phyloP scores from a whole-genome alignment of 2,797 vertebrate genomes.

The Gallinago stenura region DNA sequence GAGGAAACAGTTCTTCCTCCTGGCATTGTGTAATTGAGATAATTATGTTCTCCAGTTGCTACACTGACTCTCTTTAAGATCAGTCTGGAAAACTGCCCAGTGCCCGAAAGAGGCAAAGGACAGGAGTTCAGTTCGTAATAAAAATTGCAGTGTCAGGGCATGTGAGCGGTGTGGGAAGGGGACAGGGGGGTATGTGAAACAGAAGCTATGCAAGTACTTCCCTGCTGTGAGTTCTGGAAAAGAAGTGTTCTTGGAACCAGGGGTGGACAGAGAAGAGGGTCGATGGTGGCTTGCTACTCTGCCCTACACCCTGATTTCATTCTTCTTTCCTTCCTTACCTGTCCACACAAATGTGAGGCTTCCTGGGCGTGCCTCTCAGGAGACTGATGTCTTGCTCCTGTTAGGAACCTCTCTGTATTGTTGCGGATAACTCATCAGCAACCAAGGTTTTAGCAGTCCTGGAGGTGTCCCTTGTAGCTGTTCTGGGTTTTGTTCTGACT shows the following conservation, averaged over 20 bases:
- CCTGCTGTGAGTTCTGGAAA: neutral
- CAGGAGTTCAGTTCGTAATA: neutral
- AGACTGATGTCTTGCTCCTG: neutral
- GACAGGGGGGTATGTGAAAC: neutral
- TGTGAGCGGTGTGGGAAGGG: neutral
- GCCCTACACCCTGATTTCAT: neutral
- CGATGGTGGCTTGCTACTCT: neutral
- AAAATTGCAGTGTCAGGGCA: neutral
- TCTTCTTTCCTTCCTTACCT: neutral
- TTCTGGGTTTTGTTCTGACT: neutral
- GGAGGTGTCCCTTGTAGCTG: neutral
- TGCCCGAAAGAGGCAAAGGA: conserved; percentile 5
- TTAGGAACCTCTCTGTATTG: neutral
- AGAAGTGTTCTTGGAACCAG: neutral
- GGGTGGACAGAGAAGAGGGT: neutral
- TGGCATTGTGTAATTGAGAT: neutral
- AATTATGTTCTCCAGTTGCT: neutral
- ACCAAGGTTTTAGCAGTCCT: neutral
- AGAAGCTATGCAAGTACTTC: neutral
- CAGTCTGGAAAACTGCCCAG: conserved; percentile 31
- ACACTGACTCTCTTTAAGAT: neutral
- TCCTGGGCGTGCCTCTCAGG: neutral
- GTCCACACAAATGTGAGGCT: rapidly evolving
- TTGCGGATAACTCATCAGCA: neutral
- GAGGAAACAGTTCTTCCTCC: neutral